Evolutionary conservation across 2,113 vertebrate species (phyloP).

Genomic region (Grammomys dolichurus): DNA sequence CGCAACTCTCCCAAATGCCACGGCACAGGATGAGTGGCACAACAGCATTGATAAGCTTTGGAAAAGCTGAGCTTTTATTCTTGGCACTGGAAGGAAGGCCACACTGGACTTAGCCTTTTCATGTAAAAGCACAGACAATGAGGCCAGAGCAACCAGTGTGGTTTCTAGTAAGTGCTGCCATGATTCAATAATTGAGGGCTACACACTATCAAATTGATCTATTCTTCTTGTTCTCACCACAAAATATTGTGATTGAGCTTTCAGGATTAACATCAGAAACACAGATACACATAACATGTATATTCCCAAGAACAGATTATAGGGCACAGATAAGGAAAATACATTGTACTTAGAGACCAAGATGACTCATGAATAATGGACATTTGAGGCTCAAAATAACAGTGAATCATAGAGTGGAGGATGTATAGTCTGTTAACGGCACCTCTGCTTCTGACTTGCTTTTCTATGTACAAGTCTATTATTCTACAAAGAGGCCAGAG

Average conservation of each 20-base stretch:
- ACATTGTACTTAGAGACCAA: background rate
- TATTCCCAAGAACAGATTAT: constrained; percentile 29
- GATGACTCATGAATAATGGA: constrained; percentile 4
- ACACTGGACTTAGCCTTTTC: background rate
- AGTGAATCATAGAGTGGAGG: constrained; percentile 34
- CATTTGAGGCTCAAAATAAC: background rate
- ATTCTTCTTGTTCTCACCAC: background rate
- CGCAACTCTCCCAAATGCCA: background rate
- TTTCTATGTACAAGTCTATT: background rate
- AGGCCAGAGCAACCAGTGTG: background rate
- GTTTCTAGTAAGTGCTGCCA: background rate
- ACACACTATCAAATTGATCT: constrained; percentile 9
- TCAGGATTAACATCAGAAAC: constrained; percentile 34
- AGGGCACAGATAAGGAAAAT: constrained; percentile 6
- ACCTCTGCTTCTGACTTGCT: background rate
- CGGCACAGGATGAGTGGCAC: background rate
- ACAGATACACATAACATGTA: background rate
- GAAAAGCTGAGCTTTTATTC: constrained; percentile 30
- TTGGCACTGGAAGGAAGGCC: background rate
- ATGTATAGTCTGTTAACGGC: background rate
- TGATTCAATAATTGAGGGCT: constrained; percentile 58
- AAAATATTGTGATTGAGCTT: constrained; percentile 54
- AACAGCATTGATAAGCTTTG: background rate
- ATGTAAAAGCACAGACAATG: constrained; percentile 47
- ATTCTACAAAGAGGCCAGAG: background rate